These are phyloP conservation scores for Phaedon cochleariae DNA, from an alignment of 2,888 invertebrate genomes.

Conservation along the genomic window DNA sequence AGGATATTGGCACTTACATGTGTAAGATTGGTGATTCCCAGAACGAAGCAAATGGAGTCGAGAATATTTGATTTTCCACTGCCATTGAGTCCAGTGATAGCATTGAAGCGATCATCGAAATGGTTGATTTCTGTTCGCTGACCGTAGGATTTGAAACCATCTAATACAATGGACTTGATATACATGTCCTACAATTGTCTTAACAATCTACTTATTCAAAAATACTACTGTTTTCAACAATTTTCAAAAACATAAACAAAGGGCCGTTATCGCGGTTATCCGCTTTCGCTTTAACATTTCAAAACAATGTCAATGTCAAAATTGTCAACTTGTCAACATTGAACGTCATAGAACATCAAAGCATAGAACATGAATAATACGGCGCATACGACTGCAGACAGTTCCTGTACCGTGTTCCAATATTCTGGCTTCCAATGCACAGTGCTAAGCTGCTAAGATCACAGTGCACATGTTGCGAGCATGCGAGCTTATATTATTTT, in stretches of 20 bases:
- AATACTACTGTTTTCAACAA: not conserved
- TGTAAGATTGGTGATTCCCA: conserved; percentile 92
- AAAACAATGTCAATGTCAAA: no score
- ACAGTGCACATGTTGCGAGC: no score
- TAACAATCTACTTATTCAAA: not conserved
- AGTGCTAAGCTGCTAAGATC: no score
- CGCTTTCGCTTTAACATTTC: not conserved
- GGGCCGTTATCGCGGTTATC: not conserved
- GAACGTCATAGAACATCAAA: no score
- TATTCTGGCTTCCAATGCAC: no score
- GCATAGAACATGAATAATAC: no score
- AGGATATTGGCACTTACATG: no score
- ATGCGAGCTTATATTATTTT: no score
- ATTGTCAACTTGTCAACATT: no score
- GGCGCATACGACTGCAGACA: no score
- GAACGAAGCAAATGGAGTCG: conserved; percentile 96
- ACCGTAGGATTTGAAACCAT: conserved; percentile 99
- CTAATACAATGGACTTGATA: conserved; percentile 90
- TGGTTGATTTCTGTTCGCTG: conserved; percentile 89
- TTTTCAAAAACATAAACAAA: no score
- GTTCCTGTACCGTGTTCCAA: no score
- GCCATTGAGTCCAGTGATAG: conserved; percentile 97
- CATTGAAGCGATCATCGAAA: conserved; percentile 95
- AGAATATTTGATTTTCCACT: conserved; percentile 98
- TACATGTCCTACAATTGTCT: conserved; percentile 70